Evolutionary conservation across 2,888 invertebrate species (phyloP).

Genomic region (Epirrita christyi): DNA sequence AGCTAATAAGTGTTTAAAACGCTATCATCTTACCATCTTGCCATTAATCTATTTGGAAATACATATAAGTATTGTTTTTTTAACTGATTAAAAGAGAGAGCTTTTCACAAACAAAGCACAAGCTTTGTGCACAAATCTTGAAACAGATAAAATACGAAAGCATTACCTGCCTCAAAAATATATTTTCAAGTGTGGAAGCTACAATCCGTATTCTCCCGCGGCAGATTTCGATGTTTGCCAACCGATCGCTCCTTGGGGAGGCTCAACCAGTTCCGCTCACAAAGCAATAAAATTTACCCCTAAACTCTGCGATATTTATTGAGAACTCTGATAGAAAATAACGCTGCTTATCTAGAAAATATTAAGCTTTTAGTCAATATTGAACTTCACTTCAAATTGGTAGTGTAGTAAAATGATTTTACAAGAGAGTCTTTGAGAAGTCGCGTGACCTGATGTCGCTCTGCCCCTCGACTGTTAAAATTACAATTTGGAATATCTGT

Average conservation of each 20-base stretch:
- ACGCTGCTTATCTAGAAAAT: conserved; percentile 23
- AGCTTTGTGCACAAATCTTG: no score
- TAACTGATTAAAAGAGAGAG: no score
- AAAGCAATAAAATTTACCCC: conserved; percentile 71
- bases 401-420: neutral
- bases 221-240: conserved; percentile 71
- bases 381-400: no score
- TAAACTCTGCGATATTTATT: conserved; percentile 64
- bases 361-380: conserved; percentile 10
- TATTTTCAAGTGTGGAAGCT: conserved; percentile 44
- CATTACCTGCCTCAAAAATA: conserved; percentile 37
- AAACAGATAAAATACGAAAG: conserved; percentile 17
- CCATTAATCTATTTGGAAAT: no score
- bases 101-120: no score
- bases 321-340: conserved; percentile 52
- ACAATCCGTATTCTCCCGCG: conserved; percentile 52
- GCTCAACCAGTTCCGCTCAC: conserved; percentile 62
- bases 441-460: no score
- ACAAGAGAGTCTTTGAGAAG: no score
- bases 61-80: no score
- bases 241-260: conserved; percentile 78
- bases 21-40: no score
- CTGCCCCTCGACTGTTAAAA: no score
- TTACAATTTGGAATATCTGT: no score
- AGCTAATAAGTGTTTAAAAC: no score